A percentile compares a stretch with the other conserved stretches of the same genome.
phyloP scores from a whole-genome alignment of 2,888 invertebrate species.

The Pollenia amentaria region DNA sequence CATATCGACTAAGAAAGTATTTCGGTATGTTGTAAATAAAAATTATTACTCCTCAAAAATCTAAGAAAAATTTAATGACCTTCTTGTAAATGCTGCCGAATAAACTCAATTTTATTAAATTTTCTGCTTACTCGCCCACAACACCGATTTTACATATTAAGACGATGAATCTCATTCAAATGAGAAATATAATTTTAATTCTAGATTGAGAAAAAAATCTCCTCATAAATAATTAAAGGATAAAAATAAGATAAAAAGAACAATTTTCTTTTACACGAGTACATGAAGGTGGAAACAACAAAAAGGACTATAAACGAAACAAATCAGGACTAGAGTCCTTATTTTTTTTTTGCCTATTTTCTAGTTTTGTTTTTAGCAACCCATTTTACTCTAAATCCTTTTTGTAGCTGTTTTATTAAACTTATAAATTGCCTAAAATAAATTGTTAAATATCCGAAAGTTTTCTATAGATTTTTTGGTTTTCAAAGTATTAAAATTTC shows the following conservation, averaged over 20 bases:
- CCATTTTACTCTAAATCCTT: slow-evolving; percentile 10
- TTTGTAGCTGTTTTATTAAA: slow-evolving; percentile 1
- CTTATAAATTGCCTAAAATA: slow-evolving; percentile 30
- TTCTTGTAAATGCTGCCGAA: neutral
- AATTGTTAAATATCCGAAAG: neutral
- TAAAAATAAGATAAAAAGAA: neutral
- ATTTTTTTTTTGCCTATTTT: neutral
- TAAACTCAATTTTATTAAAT: neutral
- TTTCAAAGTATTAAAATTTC: neutral
- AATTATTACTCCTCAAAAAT: too few relatives aligned
- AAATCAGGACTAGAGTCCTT: neutral
- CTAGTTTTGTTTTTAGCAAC: neutral
- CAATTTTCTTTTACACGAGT: neutral
- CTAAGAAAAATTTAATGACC: neutral
- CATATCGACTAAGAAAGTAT: too few relatives aligned
- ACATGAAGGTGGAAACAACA: neutral
- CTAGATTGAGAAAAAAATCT: neutral
- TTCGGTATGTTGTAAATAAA: too few relatives aligned
- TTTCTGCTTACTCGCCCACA: neutral
- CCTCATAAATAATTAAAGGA: slow-evolving; percentile 6
- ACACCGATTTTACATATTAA: neutral
- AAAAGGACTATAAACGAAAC: neutral
- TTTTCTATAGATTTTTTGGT: neutral
- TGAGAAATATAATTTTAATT: slow-evolving; percentile 14
- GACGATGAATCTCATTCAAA: neutral